Percentiles rank a stretch among this genome's conserved stretches.
phyloP scores from a whole-genome alignment of 2,113 vertebrate genomes.

The Bubo blakistoni region DNA sequence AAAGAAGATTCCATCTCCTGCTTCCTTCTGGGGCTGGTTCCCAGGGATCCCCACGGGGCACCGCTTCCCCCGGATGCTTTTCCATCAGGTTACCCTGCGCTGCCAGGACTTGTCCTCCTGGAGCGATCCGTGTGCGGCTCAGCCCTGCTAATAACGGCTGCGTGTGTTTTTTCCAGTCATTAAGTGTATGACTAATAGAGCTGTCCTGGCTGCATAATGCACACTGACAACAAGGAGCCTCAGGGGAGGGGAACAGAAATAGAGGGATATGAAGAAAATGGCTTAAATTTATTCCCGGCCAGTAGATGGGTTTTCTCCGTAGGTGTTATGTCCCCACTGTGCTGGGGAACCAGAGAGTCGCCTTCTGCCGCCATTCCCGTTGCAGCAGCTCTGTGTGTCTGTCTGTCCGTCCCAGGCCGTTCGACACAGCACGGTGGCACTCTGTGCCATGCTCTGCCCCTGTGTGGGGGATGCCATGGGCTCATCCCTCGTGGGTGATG shows the following conservation, averaged over 20 bases:
- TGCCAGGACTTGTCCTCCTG: background rate
- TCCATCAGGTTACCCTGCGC: background rate
- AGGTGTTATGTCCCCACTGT: rapidly evolving
- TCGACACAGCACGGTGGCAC: rapidly evolving
- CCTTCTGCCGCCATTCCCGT: background rate
- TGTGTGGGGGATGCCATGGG: rapidly evolving
- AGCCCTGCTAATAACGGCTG: background rate
- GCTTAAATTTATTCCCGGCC: background rate
- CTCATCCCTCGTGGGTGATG: rapidly evolving
- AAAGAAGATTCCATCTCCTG: background rate
- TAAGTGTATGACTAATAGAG: background rate
- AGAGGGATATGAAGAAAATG: background rate
- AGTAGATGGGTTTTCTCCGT: background rate
- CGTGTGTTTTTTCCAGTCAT: background rate
- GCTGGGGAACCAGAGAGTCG: background rate
- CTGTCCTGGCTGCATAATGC: background rate
- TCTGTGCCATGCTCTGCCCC: background rate
- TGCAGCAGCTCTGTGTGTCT: background rate
- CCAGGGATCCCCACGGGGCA: background rate
- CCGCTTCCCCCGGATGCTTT: background rate
- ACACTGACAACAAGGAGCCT: background rate
- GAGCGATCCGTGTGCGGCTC: rapidly evolving
- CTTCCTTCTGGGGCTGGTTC: background rate
- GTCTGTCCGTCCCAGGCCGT: rapidly evolving
- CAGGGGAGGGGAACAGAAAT: background rate